Percentiles rank a stretch among this genome's conserved stretches.
Evolutionary conservation across 1,140 invertebrate genomes (phyloP).

Genomic region (Scaptomyza pallida): DNA sequence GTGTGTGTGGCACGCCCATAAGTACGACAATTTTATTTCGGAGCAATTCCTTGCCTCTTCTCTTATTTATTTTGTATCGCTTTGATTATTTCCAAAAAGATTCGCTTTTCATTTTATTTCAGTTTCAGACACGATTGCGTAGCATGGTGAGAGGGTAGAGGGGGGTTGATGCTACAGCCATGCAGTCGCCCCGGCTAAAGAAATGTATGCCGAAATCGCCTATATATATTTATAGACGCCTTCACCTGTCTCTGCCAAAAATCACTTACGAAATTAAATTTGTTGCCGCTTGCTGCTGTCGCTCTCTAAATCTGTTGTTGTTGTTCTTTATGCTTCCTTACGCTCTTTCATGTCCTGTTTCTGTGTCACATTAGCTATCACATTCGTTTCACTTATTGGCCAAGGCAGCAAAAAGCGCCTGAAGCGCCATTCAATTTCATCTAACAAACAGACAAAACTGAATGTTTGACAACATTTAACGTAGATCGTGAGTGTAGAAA

Average conservation of each 20-base stretch:
- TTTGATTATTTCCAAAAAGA: conserved; percentile 56
- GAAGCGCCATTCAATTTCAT: background rate
- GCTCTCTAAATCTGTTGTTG: conserved; percentile 14
- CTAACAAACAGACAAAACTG: no score
- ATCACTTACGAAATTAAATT: conserved; percentile 78
- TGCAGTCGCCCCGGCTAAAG: conserved; percentile 23
- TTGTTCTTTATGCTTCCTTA: background rate
- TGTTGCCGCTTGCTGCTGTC: conserved; percentile 47
- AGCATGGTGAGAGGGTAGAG: no score
- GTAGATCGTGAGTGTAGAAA: no score
- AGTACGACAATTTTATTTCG: background rate
- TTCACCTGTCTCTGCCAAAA: conserved; percentile 75
- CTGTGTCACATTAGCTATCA: conserved; percentile 29
- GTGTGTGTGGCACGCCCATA: conserved; percentile 1
- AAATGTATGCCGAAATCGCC: conserved; percentile 70
- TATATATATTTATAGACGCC: conserved; percentile 78
- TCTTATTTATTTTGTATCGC: background rate
- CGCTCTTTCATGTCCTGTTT: background rate
- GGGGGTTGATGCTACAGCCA: background rate
- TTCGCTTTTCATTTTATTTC: conserved; percentile 49
- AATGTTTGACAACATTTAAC: no score
- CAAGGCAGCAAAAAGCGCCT: conserved; percentile 20
- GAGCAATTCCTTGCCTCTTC: no score
- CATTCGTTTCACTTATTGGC: conserved; percentile 14
- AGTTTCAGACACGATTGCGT: background rate